Base-by-base conservation (phyloP, 2,888 invertebrate species). In the Drosophila niveifrons region DNA sequence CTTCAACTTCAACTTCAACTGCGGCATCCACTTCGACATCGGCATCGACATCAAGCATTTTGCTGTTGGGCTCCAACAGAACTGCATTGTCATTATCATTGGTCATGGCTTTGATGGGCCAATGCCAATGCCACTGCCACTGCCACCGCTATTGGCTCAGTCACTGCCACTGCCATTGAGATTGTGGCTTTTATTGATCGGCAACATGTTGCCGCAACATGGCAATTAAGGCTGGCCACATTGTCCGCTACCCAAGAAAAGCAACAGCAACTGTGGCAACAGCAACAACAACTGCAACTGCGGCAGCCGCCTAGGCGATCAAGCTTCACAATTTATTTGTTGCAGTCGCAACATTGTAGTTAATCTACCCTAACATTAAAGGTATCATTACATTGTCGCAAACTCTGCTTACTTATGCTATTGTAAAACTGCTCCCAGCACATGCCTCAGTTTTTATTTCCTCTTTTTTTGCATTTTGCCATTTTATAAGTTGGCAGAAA, bases 151-250 rank as follows among this genome's bases (percentile, higher is more conserved):
- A 23, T 23, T 23, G 23, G 23, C 23, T 23, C 23, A 23, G 23
- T 23, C 15, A 44, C 29, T 47, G 57, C 10, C 57, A 57, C 67
- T 13, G 52, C 57, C 23, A 31, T 17, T 17, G 31, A 41, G 43
- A 58, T 51, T 66, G 58, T 64, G 50, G 61, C 65, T 68, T 82
- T 73, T 85, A 82, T 88, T 88, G 82, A 82, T 85, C 88, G 79
- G 82, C 82, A 88, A 82, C 82, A 88, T 82, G 83, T 82, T 86
- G 86, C 88, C 61, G 87, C 88, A 86, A 88, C 89, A 83, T 83
- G 88, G 87, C 87, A 84, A 84, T 84, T 84, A 84, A 84, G 89
- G 87, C 78, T 70, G 84, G 83, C 69, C 77, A 73, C 78, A 77
- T 66, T 75, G 77, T 59, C 51, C 53, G 61, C 15, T 43, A 39